These are phyloP conservation scores for Parascotia fuliginaria DNA, from an alignment of 2,888 invertebrate species.

Conservation along the genomic window DNA sequence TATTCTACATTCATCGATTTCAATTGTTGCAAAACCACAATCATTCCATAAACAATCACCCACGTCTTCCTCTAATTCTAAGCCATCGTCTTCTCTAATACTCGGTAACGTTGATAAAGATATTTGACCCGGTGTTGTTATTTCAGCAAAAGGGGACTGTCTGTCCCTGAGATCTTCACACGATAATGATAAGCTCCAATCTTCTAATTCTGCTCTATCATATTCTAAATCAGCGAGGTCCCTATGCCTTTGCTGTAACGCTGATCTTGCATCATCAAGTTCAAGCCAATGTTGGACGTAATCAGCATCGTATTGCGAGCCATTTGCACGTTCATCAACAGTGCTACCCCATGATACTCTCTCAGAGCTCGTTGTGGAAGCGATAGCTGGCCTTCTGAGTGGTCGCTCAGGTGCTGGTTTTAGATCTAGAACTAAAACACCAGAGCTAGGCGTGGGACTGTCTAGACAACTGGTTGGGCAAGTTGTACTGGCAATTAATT, in stretches of 20 bases:
- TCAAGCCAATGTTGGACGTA: slow-evolving; percentile 92
- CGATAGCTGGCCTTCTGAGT: slow-evolving; percentile 85
- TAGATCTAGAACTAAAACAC: slow-evolving; percentile 87
- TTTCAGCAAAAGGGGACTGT: slow-evolving; percentile 80
- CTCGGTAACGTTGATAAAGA: slow-evolving; percentile 88
- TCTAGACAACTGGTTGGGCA: slow-evolving; percentile 82
- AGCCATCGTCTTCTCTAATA: slow-evolving; percentile 90
- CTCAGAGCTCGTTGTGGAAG: slow-evolving; percentile 79
- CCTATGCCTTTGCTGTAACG: slow-evolving; percentile 88
- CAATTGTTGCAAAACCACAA: slow-evolving; percentile 89
- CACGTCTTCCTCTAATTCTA: slow-evolving; percentile 90
- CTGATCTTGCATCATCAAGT: slow-evolving; percentile 89
- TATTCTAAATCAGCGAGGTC: slow-evolving; percentile 90
- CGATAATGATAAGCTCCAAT: slow-evolving; percentile 91
- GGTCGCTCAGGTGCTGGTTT: slow-evolving; percentile 86
- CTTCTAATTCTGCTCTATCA: slow-evolving; percentile 91
- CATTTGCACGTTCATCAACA: slow-evolving; percentile 85
- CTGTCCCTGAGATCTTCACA: slow-evolving; percentile 88
- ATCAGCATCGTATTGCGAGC: slow-evolving; percentile 89
- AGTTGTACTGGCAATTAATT: slow-evolving; percentile 87
- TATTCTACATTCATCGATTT: slow-evolving; percentile 88
- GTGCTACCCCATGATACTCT: slow-evolving; percentile 87
- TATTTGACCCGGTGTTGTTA: slow-evolving; percentile 87
- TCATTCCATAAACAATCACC: slow-evolving; percentile 91
- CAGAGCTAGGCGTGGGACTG: slow-evolving; percentile 87